Evolutionary conservation across 2,113 vertebrate species (phyloP), one percentile per base, ranked within the genome.

Genomic region (Nansenia antarctica): DNA sequence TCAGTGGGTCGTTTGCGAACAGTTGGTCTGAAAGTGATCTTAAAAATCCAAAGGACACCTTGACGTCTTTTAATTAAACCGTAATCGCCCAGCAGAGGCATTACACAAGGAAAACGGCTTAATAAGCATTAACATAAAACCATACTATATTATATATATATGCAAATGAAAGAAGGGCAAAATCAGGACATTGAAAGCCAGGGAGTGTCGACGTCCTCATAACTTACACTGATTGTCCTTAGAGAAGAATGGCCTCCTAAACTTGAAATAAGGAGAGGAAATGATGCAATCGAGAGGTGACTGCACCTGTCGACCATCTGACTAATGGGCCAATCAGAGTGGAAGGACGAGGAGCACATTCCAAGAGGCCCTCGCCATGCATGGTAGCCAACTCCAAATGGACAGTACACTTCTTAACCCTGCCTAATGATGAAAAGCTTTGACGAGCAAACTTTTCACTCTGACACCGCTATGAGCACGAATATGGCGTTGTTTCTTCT

Each of bases 71-170:
- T 75, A 82, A 83, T 88, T 85, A 86, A 85, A 84, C 79, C 73
- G 76, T 87, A 76, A 78, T 58, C 68, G 37, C 81, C 71, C 39
- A 77, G 39, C 65, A 47, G 55, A 79, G 65, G 62, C 70, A 47
- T 39, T 58, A 49, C 47, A 47, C 47, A 42, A 58, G 24, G 14
- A 15, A 37, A 71, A 53, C 1, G 64, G 80, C 26, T 80, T 85
- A 81, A 83, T 89, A 81, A 79, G 73, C 74, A 83, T 82, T 83
- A 79, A 79, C 85, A 86, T 87, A 82, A 84, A 86, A 81, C 84
- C 80, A 84, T 78, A 84, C 69, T 76, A 24, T 74, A 77, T n/a
- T 77, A 82, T 86, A 82, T 49, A 49, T 49, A 78, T 82, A 86
- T 87, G 82, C 77, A 85, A 85, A 89, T 89, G 68, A 88, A 69